Percentiles rank a stretch among this genome's conserved stretches.
phyloP scores from a whole-genome alignment of 1,140 invertebrate genomes.

The Lepidurus packardi region DNA sequence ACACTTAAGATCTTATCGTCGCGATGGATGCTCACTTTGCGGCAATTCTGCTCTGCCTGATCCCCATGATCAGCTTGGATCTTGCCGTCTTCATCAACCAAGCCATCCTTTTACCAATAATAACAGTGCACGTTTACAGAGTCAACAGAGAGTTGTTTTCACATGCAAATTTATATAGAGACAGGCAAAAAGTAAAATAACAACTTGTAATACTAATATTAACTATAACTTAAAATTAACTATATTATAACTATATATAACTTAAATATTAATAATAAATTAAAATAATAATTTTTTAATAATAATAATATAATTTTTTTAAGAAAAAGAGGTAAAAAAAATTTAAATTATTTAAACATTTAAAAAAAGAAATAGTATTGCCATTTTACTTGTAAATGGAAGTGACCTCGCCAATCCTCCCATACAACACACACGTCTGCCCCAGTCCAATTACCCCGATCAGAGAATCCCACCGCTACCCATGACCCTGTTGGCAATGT shows the following conservation, averaged over 20 bases:
- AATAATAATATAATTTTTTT: too few species aligned
- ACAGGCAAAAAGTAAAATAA: too few species aligned
- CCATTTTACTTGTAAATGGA: slow-evolving; percentile 59
- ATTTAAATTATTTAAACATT: too few species aligned
- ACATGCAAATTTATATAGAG: neutral
- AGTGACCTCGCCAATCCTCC: slow-evolving; percentile 58
- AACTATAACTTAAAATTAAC: too few species aligned
- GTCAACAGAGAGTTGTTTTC: neutral
- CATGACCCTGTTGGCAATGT: slow-evolving; percentile 47
- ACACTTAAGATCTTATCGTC: slow-evolving; percentile 57
- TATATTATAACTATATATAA: too few species aligned
- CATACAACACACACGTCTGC: slow-evolving; percentile 83
- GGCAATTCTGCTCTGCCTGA: slow-evolving; percentile 68
- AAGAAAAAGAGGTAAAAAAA: too few species aligned
- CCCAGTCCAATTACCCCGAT: slow-evolving; percentile 66
- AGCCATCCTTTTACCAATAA: slow-evolving; percentile 59
- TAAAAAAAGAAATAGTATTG: too few species aligned
- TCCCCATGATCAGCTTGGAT: slow-evolving; percentile 54
- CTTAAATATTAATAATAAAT: too few species aligned
- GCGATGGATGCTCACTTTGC: slow-evolving; percentile 46
- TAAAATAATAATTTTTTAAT: too few species aligned
- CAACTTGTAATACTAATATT: too few species aligned
- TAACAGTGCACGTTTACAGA: slow-evolving; percentile 25
- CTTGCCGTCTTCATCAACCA: slow-evolving; percentile 60
- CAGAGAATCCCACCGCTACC: slow-evolving; percentile 88